Base-by-base conservation (phyloP, 2,113 vertebrate species). In the Pongo pygmaeus region DNA sequence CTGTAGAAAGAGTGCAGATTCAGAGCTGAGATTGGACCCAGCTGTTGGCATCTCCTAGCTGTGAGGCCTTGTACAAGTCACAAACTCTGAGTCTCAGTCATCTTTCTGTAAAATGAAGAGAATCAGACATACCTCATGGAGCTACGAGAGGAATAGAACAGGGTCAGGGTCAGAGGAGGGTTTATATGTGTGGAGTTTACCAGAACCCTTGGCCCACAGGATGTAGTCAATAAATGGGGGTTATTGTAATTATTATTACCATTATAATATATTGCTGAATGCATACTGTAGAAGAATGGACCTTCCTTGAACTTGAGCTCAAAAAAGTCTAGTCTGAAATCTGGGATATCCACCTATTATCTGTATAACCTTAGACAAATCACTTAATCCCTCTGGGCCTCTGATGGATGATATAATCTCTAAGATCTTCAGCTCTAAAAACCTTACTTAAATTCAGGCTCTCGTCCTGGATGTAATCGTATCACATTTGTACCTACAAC, bases 351-450 rank as follows among this genome's bases (percentile, higher is more conserved):
- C 78, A 38, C n/a, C 96, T 94, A 93, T 25, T 84, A 79, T 70
- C 88, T 88, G 32, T 9, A 75, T 52, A 94, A 90, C 46, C 81
- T 91, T 75, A 90, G 75, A 35, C 70, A 91, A 96, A 96, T 94
- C 83, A 25, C 35, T 92, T 92, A 93, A 95, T 95, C 90, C 90
- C 50, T 81, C 48, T n/a, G 14, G 95, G 93, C 50, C 92, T 91
- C 52, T 88, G 69, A 48, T 67, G 64, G 64, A 88, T 52, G 72
- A 89, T 85, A 80, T 35, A 80, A 89, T 96, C 90, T 96, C 75
- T 88, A 6, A 88, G 64, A 96, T 94, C 77, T 88, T 95, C 43
- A 91, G 38, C 72, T 78, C 59, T 61, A 27, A 90, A 96, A 96
- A 84, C 88, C 81, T 97, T 81, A 55, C 84, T 88, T 96, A 89